phyloP scores from a whole-genome alignment of 2,888 invertebrate species.

The Orchesellides sinensis region DNA sequence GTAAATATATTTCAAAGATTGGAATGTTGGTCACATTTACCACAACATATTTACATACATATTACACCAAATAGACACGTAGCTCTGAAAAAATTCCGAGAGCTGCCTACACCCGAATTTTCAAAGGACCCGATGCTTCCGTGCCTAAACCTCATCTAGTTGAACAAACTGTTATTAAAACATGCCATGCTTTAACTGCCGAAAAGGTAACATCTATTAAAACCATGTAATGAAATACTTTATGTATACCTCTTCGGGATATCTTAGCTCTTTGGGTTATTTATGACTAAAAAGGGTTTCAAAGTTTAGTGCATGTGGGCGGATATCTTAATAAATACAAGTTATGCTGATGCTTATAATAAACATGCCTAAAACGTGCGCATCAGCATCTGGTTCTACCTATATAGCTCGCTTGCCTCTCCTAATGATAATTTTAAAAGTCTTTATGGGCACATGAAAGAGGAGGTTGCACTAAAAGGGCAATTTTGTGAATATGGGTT shows the following conservation, averaged over 20 bases:
- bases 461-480: slow-evolving; percentile 18
- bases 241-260: too few relatives aligned
- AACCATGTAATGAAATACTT: slow-evolving; percentile 44
- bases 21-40: too few relatives aligned
- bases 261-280: slow-evolving; percentile 45
- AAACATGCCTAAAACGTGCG: slow-evolving; percentile 37
- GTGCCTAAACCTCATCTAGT: slow-evolving; percentile 43
- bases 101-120: too few relatives aligned
- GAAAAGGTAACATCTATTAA: slow-evolving; percentile 36
- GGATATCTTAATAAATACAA: slow-evolving; percentile 57
- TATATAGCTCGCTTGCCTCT: neutral
- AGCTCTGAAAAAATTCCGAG: too few relatives aligned
- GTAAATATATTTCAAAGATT: too few relatives aligned
- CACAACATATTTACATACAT: too few relatives aligned
- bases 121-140: too few relatives aligned
- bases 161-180: slow-evolving; percentile 37
- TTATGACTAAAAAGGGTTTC: slow-evolving; percentile 28
- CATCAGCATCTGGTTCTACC: slow-evolving; percentile 4
- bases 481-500: slow-evolving; percentile 44
- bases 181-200: slow-evolving; percentile 26
- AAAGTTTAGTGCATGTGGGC: slow-evolving; percentile 43
- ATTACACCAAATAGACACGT: too few relatives aligned
- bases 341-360: slow-evolving; percentile 25
- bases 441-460: slow-evolving; percentile 32
- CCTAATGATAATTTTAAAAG: slow-evolving; percentile 31